Evolutionary conservation across 2,888 invertebrate species (phyloP), one percentile per base, ranked within the genome.

Genomic region (Zootermopsis nevadensis): DNA sequence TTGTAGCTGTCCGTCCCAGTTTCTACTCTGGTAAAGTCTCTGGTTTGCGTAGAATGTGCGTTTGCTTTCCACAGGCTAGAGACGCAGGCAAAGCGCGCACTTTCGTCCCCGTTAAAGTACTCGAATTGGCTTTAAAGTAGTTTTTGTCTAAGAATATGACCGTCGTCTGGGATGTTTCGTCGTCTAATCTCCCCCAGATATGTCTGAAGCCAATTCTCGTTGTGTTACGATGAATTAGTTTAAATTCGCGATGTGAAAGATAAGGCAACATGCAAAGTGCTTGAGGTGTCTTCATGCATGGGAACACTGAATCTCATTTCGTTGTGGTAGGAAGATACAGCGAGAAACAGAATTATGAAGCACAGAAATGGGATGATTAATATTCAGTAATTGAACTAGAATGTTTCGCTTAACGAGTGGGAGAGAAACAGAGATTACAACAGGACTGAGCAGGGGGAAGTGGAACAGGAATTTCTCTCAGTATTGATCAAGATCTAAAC

Each of bases 401-500:
- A 60, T n/a, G 8, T 4, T 27, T 27, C 27, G 10, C 60, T 3
- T 60, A 60, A 60, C 27, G 0, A 3, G 27, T 7, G 2, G 10
- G 60, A 60, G 60, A 60, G n/a, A 60, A 27, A 60, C 8, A 53
- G 53, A 53, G n/a, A n/a, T 48, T 48, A 15, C 19, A 12, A 27
- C 60, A 4, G n/a, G 60, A 60, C 12, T 60, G 60, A n/a, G n/a
- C 60, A n/a, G 27, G 27, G 12, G 60, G 27, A 0, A 8, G 60
- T 60, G 60, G 60, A 27, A 60, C 0, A 1, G 8, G n/a, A 10
- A n/a, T 60, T 27, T 60, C 60, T 60, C 2, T 60, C n/a, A 60
- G 60, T 60, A 60, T 60, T 60, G 60, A 60, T 60, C 60, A 60
- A 27, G 6, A 27, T 60, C 53, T 60, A 60, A n/a, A 60, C 60